Conservation (phyloP, 2,113 vertebrate species). For the Melanostigma gelatinosum region DNA sequence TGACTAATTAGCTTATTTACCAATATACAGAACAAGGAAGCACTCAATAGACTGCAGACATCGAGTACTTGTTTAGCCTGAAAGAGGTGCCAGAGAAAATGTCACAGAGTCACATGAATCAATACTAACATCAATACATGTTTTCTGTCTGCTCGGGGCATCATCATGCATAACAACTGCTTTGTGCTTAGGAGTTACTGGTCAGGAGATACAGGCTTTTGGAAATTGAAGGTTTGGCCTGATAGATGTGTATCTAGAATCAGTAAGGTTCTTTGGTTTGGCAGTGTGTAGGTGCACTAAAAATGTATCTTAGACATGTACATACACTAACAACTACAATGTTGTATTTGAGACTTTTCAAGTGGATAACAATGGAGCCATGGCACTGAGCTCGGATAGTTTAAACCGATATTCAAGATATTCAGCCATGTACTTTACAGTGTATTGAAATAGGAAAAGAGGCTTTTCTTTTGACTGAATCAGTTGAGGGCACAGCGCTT, state of each 20-base stretch:
- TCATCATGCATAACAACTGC: neutral
- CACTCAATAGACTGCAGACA: neutral
- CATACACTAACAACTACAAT: neutral
- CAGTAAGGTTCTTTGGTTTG: neutral
- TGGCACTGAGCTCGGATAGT: conserved; percentile 10
- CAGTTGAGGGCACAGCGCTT: conserved; percentile 46
- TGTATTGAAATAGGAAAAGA: conserved; percentile 28
- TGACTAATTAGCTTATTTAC: neutral
- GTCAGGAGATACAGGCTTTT: neutral
- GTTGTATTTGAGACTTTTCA: neutral
- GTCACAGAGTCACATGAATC: neutral
- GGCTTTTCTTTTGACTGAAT: conserved; percentile 55
- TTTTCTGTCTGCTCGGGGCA: neutral
- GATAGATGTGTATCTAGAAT: neutral
- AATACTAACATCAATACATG: neutral
- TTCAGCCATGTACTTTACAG: conserved; percentile 14
- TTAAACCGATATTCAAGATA: neutral
- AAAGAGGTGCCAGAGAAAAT: neutral
- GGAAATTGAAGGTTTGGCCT: neutral
- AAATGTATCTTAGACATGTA: neutral
- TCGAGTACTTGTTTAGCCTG: neutral
- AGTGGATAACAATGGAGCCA: conserved; percentile 23
- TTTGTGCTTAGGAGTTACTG: neutral
- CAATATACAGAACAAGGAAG: neutral
- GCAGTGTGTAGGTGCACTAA: neutral